A percentile compares a stretch with the other conserved stretches of the same genome.
These are phyloP conservation scores for Thereva nobilitata DNA, from an alignment of 2,888 invertebrate genomes.

Conservation along the genomic window DNA sequence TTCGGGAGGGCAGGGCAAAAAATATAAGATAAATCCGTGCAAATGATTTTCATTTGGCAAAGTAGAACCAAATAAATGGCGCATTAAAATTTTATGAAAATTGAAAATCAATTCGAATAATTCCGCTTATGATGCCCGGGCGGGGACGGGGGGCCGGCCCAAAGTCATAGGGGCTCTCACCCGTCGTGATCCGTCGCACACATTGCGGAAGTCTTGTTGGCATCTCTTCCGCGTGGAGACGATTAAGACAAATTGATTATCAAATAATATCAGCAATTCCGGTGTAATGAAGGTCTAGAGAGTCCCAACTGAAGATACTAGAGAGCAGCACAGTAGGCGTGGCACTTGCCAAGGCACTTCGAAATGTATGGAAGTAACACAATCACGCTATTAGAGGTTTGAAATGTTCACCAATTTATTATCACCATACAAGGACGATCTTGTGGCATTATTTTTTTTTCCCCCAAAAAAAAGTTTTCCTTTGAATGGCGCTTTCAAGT, in stretches of 20 bases:
- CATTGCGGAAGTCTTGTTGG: background rate
- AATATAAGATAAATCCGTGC: constrained; percentile 14
- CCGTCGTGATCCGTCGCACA: background rate
- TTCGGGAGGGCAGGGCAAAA: background rate
- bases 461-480: too few relatives aligned
- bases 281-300: constrained; percentile 13
- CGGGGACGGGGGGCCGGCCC: too few relatives aligned
- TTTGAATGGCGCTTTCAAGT: constrained; percentile 2
- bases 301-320: background rate
- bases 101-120: constrained; percentile 33
- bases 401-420: constrained; percentile 26
- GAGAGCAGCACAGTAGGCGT: constrained; percentile 16
- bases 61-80: constrained; percentile 20
- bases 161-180: too few relatives aligned
- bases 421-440: constrained; percentile 27
- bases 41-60: constrained; percentile 28
- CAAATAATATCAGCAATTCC: constrained; percentile 20
- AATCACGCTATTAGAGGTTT: constrained; percentile 18
- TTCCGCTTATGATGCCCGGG: constrained; percentile 16
- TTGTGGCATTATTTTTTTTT: constrained; percentile 5
- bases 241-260: constrained; percentile 33
- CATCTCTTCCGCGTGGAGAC: constrained; percentile 9
- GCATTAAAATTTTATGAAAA: constrained; percentile 36
- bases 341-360: constrained; percentile 16
- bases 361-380: background rate